Evolutionary conservation across 2,797 vertebrate genomes (phyloP), one percentile per base, ranked within the genome.

Genomic region (Eurystomus glaucurus): DNA sequence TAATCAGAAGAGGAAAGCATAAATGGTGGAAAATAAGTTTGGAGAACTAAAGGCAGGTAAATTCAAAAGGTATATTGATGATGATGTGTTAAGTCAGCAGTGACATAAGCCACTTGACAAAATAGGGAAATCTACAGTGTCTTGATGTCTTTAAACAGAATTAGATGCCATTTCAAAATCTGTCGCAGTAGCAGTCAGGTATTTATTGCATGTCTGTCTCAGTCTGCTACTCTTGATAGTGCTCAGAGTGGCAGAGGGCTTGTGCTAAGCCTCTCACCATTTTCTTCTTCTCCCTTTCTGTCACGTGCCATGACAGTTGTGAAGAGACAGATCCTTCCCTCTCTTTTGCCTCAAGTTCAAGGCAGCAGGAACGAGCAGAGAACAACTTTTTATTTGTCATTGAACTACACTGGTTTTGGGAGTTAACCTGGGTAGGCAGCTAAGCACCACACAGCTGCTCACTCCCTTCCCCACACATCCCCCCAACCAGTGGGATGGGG

Each of bases 401-500:
- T 55, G 33, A 61, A 69, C 43, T 29, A 45, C 25, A 25, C 19
- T 61, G 11, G 25, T 15, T 2, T 39, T 68, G 46, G 16, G 8
- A 7, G 17, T 75, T 82, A 54, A 82, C 10, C 13, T 15, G 3
- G 0, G 7, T 29, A 33, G 69, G n/a, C 69, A 52, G 28, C 68
- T 23, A 29, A 33, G 45, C n/a, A 43, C 29, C 23, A 33, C 37
- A 20, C 31, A 58, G 52, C 37, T 60, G 23, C 50, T 64, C 4
- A 0, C 10, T 66, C 15, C 20, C 22, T 23, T 50, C 21, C 17
- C 6, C 11, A 7, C 14, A 19, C 12, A 37, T 9, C 26, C 1
- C 3, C 6, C 33, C 11, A 4, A 25, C 16, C 26, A 37, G 5
- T 22, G 13, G 17, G 39, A 46, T 3, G 2, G 19, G 2, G 20